Percentiles rank a stretch among this genome's conserved stretches.
Conservation (phyloP, 2,888 invertebrate species). For the Drosophila hawaiiensis region DNA sequence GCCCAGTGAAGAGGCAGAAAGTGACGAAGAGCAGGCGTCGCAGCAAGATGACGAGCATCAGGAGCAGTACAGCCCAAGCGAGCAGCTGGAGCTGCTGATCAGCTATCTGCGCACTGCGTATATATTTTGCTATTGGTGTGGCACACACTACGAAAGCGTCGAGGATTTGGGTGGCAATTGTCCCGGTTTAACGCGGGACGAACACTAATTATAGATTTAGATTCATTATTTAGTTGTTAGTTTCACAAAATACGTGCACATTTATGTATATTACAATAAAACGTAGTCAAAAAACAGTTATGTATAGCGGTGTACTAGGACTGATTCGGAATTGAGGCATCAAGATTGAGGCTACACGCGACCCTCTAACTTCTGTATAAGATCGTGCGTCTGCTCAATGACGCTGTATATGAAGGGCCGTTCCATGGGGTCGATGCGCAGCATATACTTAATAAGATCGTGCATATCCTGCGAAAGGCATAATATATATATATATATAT, state of each 20-base stretch:
- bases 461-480: slow-evolving; percentile 87
- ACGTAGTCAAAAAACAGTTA: slow-evolving; percentile 66
- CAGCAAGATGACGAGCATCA: slow-evolving; percentile 59
- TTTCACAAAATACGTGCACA: slow-evolving; percentile 62
- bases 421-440: slow-evolving; percentile 91
- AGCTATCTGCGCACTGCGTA: slow-evolving; percentile 89
- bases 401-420: slow-evolving; percentile 91
- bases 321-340: slow-evolving; percentile 33
- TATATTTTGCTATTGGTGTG: slow-evolving; percentile 93
- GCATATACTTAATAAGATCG: slow-evolving; percentile 89
- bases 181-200: slow-evolving; percentile 88
- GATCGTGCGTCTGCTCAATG: slow-evolving; percentile 88
- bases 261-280: slow-evolving; percentile 72
- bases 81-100: slow-evolving; percentile 88
- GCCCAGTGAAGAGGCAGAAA: slow-evolving; percentile 22
- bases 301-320: slow-evolving; percentile 57
- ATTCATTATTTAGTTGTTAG: slow-evolving; percentile 26
- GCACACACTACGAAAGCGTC: slow-evolving; percentile 88
- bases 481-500: neutral
- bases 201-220: slow-evolving; percentile 85
- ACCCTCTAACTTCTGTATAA: slow-evolving; percentile 87
- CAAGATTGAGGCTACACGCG: slow-evolving; percentile 85
- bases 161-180: slow-evolving; percentile 88
- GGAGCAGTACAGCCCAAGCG: slow-evolving; percentile 82
- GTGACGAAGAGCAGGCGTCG: slow-evolving; percentile 77